phyloP scores from a whole-genome alignment of 1,140 invertebrate species.

The Drosophila trapezifrons region DNA sequence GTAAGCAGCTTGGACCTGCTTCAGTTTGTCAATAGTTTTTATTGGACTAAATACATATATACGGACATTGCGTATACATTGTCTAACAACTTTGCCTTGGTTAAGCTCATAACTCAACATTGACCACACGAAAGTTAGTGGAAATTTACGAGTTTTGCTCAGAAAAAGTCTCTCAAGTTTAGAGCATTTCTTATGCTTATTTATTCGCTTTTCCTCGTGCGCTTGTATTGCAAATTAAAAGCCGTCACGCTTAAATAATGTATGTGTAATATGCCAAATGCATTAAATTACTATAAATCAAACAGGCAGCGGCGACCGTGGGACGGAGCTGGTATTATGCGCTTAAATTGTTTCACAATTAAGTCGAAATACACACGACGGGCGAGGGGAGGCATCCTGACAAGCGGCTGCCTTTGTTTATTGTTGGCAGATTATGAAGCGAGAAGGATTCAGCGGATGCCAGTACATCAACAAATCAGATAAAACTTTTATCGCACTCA shows the following conservation, averaged over 20 bases:
- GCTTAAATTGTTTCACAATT: constrained; percentile 75
- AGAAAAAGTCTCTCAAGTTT: constrained; percentile 37
- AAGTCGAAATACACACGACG: constrained; percentile 30
- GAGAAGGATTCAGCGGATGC: constrained; percentile 47
- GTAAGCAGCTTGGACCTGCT: constrained; percentile 34
- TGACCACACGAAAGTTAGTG: constrained; percentile 32
- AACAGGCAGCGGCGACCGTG: constrained; percentile 32
- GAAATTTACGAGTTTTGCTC: constrained; percentile 53
- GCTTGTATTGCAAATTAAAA: constrained; percentile 67
- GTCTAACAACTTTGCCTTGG: constrained; percentile 40
- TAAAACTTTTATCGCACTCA: constrained; percentile 67
- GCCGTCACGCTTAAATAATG: constrained; percentile 50
- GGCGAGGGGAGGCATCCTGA: constrained; percentile 8
- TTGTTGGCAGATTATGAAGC: constrained; percentile 71
- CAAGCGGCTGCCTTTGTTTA: constrained; percentile 62
- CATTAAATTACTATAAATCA: constrained; percentile 72
- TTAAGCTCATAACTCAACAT: constrained; percentile 65
- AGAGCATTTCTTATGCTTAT: constrained; percentile 27
- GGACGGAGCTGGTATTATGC: constrained; percentile 56
- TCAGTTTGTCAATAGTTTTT: constrained; percentile 42
- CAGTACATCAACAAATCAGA: constrained; percentile 43
- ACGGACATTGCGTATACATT: constrained; percentile 23
- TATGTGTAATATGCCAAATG: constrained; percentile 64
- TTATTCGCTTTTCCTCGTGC: constrained; percentile 34
- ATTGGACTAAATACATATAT: constrained; percentile 20